These are phyloP conservation scores for Parasteatoda lunata DNA, from an alignment of 2,888 invertebrate genomes.

Conservation along the genomic window DNA sequence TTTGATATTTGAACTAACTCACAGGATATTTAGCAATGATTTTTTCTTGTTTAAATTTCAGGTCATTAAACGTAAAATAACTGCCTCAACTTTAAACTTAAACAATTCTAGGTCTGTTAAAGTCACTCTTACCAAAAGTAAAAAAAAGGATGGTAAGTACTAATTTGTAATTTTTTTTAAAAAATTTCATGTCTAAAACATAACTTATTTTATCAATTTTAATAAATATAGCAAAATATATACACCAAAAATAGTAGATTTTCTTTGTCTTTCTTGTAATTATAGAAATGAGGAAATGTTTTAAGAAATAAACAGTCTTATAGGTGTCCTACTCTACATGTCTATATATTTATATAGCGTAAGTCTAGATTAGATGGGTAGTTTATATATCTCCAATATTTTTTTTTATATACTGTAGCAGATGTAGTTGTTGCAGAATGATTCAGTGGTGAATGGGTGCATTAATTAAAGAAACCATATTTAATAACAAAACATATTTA, in stretches of 20 bases:
- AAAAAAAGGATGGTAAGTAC: conserved; percentile 91
- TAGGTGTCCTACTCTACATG: no score
- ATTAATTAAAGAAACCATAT: no score
- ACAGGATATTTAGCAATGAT: neutral
- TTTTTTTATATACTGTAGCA: no score
- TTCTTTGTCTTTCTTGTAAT: neutral
- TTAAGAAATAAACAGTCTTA: no score
- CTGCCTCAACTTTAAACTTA: conserved; percentile 75
- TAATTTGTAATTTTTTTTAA: neutral
- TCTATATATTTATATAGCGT: no score
- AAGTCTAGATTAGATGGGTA: no score
- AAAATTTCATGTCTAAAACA: neutral
- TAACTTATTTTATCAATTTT: neutral
- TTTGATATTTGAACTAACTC: no score
- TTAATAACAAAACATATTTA: no score
- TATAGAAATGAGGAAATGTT: neutral
- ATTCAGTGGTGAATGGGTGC: no score
- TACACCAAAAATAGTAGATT: neutral
- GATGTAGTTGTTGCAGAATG: no score
- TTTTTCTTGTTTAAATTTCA: conserved; percentile 69
- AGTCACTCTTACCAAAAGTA: conserved; percentile 90
- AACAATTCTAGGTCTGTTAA: conserved; percentile 82
- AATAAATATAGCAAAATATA: neutral
- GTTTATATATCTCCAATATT: no score
- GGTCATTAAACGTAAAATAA: conserved; percentile 87